Evolutionary conservation across 2,797 vertebrate species (phyloP).

Genomic region (Danio aesculapii): DNA sequence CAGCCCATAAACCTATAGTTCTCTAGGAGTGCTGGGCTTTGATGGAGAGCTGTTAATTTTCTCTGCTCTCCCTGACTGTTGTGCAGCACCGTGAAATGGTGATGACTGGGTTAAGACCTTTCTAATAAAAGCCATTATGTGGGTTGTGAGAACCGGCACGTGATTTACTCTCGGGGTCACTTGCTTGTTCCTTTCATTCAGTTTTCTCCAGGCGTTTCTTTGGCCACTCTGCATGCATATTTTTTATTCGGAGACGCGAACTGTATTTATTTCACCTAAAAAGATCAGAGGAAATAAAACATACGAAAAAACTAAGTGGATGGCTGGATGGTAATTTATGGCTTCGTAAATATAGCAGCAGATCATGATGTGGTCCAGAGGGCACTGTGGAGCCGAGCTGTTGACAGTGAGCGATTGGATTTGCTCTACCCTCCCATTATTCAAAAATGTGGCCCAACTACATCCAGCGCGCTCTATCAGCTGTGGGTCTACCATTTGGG

Average conservation of each 20-base stretch:
- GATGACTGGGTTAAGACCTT: constrained; percentile 20
- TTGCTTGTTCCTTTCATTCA: constrained; percentile 14
- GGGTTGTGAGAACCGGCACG: constrained; percentile 13
- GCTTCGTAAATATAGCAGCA: constrained; percentile 58
- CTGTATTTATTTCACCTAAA: constrained; percentile 14
- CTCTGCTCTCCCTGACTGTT: neutral
- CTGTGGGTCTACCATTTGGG: constrained; percentile 1
- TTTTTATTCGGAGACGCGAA: constrained; percentile 5
- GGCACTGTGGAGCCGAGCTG: constrained; percentile 50
- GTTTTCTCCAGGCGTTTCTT: constrained; percentile 1
- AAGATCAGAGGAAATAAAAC: constrained; percentile 45
- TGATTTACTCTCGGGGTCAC: constrained; percentile 27
- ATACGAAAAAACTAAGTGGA: constrained; percentile 42
- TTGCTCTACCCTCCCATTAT: constrained; percentile 43
- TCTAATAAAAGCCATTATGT: constrained; percentile 19
- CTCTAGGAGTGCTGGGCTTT: constrained; percentile 21
- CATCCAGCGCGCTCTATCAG: constrained; percentile 35
- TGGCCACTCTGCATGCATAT: neutral
- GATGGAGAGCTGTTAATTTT: constrained; percentile 38
- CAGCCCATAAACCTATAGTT: constrained; percentile 23
- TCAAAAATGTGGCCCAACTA: constrained; percentile 38
- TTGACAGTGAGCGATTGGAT: constrained; percentile 50
- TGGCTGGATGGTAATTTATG: constrained; percentile 58
- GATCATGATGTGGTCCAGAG: constrained; percentile 51
- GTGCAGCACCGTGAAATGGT: neutral